Conservation (phyloP, 1,140 invertebrate genomes). For the Halesus radiatus region DNA sequence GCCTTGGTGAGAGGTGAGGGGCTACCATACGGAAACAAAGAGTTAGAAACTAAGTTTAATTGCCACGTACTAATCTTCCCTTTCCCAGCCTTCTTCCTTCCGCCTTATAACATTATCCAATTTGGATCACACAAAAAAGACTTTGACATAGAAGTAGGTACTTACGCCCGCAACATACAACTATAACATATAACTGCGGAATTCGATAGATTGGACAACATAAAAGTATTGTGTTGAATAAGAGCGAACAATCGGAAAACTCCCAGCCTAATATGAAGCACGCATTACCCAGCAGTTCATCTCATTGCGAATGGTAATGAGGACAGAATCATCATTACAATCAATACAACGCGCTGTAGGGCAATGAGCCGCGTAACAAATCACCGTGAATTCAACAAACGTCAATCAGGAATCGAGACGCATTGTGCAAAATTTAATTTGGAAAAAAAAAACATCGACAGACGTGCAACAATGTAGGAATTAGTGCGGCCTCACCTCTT, state of each 20-base stretch:
- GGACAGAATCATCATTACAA: not conserved
- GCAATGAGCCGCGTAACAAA: conserved; percentile 24
- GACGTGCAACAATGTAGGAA: conserved; percentile 32
- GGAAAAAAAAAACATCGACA: conserved; percentile 43
- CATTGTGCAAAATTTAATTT: conserved; percentile 55
- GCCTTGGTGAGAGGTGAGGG: too few species aligned
- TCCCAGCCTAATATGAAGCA: not conserved
- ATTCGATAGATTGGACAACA: too few species aligned
- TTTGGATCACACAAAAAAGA: too few species aligned
- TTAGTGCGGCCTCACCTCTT: conserved; percentile 53
- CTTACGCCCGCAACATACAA: too few species aligned
- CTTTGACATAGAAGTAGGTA: too few species aligned
- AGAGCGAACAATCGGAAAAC: not conserved
- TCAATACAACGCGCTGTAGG: conserved; percentile 8
- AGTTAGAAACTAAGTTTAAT: too few species aligned
- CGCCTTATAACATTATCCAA: too few species aligned
- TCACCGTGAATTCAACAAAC: conserved; percentile 13
- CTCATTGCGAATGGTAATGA: conserved; percentile 24
- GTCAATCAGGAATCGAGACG: conserved; percentile 23
- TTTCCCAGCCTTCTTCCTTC: too few species aligned
- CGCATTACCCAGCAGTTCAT: conserved; percentile 9
- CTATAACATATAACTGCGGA: too few species aligned
- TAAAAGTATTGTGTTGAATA: too few species aligned
- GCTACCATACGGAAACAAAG: too few species aligned
- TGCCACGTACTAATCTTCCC: too few species aligned